Evolutionary conservation across 2,113 vertebrate genomes (phyloP), one percentile per base, ranked within the genome.

Genomic region (Litocranius walleri): DNA sequence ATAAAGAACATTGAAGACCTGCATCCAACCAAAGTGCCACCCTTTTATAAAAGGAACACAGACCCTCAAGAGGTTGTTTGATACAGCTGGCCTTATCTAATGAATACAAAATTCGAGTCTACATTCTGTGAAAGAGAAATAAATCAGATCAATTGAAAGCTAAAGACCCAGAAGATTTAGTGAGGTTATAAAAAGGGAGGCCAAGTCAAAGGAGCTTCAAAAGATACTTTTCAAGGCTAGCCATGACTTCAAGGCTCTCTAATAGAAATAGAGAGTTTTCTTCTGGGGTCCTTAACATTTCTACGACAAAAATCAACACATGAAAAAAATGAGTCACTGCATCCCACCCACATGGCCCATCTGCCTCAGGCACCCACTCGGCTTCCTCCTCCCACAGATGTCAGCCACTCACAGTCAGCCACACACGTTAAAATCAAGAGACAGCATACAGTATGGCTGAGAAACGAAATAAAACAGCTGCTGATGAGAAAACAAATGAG

Each of bases 301-400:
- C 71, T 93, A 74, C 36, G 96, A 91, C 33, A 94, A 90, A 98
- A 96, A 92, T 43, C 81, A 98, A 96, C 88, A 78, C 59, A 83
- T 17, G 36, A 97, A 97, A 88, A 88, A 94, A 96, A 40, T 81
- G 62, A 95, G n/a, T 97, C 93, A 84, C n/a, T 8, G 71, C 52
- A 54, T 6, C 64, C 93, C 96, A 96, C 89, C n/a, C 84, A 87
- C 90, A 83, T 56, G 88, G 15, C 94, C 30, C 36, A 88, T 96
- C 92, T 98, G 97, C 85, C 71, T 77, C 94, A 92, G 93, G 91
- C 48, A 91, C n/a, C 59, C 61, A 93, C 77, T 33, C 59, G 7
- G 78, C 13, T 56, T 95, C 85, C 50, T 92, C 88, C 90, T 97
- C 92, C 95, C 81, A 64, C 43, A 83, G 88, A 95, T 30, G 92